Evolutionary conservation across 2,888 invertebrate species (phyloP).

Genomic region (Baronia brevicornis): DNA sequence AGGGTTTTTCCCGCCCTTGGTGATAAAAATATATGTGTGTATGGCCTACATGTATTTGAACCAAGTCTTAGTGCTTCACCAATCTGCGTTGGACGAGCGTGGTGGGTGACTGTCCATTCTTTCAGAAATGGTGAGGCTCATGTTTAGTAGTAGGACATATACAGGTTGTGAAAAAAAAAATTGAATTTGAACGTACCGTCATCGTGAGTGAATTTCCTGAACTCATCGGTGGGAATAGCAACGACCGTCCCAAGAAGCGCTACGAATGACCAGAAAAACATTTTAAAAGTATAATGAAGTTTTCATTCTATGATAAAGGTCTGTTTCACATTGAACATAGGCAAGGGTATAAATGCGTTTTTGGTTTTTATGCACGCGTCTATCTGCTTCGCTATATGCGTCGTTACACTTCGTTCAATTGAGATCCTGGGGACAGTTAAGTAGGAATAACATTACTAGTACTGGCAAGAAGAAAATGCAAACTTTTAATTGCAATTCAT

Average conservation of each 20-base stretch:
- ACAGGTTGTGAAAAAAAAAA: conserved; percentile 17
- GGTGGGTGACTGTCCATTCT: too few species aligned
- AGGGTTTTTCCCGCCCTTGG: too few species aligned
- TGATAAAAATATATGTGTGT: too few species aligned
- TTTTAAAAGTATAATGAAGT: too few species aligned
- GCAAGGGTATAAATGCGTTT: conserved; percentile 42
- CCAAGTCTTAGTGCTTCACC: too few species aligned
- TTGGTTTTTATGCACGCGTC: conserved; percentile 47
- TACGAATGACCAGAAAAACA: conserved; percentile 40
- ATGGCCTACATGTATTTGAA: background rate
- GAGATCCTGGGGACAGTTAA: conserved; percentile 52
- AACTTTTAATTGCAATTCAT: too few species aligned
- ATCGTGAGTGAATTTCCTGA: conserved; percentile 35
- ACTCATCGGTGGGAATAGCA: conserved; percentile 43
- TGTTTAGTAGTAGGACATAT: too few species aligned
- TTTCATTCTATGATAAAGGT: conserved; percentile 10
- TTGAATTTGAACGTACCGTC: conserved; percentile 33
- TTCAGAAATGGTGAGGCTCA: too few species aligned
- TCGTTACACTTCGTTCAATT: conserved; percentile 60
- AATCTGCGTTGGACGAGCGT: too few species aligned
- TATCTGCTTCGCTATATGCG: too few species aligned
- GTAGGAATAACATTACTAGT: conserved; percentile 48
- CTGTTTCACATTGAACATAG: conserved; percentile 33
- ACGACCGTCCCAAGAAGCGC: conserved; percentile 30
- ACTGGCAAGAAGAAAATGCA: conserved; percentile 37